Conservation (phyloP, 1,140 invertebrate genomes). For the Cydia fagiglandana region DNA sequence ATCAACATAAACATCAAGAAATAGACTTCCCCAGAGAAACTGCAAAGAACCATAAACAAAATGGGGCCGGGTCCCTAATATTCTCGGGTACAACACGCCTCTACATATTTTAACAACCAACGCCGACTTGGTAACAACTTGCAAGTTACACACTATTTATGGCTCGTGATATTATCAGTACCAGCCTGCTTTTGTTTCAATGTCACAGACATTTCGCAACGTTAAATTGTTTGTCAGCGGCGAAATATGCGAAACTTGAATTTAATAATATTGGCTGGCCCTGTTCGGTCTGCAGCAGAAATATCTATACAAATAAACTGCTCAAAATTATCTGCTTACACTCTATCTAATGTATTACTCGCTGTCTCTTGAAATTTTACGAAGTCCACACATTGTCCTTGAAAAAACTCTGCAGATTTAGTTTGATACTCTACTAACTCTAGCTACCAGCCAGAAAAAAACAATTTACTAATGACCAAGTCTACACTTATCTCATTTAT, state of each 20-base stretch:
- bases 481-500: no score
- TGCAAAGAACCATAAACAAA: conserved; percentile 31
- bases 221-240: conserved; percentile 1
- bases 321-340: no score
- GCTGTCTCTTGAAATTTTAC: no score
- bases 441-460: no score
- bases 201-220: conserved; percentile 13
- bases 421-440: no score
- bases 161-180: conserved; percentile 32
- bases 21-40: conserved; percentile 21
- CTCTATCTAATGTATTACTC: no score
- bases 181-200: conserved; percentile 8
- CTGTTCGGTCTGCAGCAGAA: background rate
- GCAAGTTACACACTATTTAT: conserved; percentile 8
- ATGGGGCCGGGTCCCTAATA: conserved; percentile 18
- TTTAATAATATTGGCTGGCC: background rate
- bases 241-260: background rate
- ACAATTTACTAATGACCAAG: no score
- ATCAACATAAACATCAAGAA: conserved; percentile 24
- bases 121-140: conserved; percentile 22
- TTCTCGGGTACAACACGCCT: conserved; percentile 18
- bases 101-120: conserved; percentile 31
- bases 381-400: no score
- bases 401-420: no score
- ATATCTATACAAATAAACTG: no score